Conservation (phyloP, 2,113 vertebrate species). For the Ameiurus melas region DNA sequence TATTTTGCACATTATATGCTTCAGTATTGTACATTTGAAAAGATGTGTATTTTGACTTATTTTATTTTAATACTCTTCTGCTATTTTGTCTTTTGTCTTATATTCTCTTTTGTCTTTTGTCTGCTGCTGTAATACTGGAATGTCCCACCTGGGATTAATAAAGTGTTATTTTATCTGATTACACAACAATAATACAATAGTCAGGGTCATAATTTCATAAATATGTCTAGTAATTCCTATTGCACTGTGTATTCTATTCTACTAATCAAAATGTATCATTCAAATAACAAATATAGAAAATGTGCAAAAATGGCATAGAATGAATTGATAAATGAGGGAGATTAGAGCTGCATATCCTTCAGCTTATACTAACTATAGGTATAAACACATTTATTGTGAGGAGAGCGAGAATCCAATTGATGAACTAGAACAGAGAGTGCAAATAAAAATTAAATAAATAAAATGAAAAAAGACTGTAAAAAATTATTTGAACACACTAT, state of each 20-base stretch:
- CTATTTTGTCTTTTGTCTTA: background rate
- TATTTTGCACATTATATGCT: background rate
- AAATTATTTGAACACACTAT: background rate
- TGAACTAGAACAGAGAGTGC: too few species aligned
- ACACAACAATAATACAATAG: background rate
- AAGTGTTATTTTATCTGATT: too few species aligned
- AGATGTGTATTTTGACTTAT: background rate
- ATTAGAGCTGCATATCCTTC: too few species aligned
- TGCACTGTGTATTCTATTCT: background rate
- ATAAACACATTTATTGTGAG: too few species aligned
- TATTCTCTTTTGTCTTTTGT: background rate
- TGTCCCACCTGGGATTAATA: background rate
- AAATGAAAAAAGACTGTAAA: too few species aligned
- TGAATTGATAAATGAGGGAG: too few species aligned
- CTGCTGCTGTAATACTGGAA: background rate
- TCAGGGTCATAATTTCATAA: background rate
- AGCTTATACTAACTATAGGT: too few species aligned
- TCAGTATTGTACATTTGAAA: background rate
- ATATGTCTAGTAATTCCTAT: background rate
- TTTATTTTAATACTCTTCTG: background rate
- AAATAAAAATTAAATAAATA: too few species aligned
- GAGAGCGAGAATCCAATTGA: too few species aligned
- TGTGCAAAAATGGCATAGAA: too few species aligned
- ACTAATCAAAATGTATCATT: background rate
- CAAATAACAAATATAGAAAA: too few species aligned